Conservation (phyloP, 2,888 invertebrate genomes). For the Bellardia bayeri region DNA sequence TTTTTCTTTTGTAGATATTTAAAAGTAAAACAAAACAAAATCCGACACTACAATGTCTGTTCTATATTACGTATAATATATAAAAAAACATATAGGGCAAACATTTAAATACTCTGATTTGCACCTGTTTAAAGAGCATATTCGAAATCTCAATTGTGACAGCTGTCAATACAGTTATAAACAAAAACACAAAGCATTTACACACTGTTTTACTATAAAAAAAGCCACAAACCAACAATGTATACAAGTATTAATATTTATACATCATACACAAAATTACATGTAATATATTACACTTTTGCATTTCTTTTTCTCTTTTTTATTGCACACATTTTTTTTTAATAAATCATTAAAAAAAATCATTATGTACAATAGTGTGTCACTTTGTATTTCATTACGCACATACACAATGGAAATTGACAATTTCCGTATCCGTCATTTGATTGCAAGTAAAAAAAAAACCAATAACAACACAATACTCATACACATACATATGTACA, state of each 20-base stretch:
- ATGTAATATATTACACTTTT: constrained; percentile 37
- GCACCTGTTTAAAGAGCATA: constrained; percentile 48
- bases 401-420: constrained; percentile 64
- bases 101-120: constrained; percentile 12
- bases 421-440: constrained; percentile 67
- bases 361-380: constrained; percentile 9
- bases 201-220: neutral
- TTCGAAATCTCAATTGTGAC: constrained; percentile 36
- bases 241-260: constrained; percentile 5
- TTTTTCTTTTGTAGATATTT: too few relatives aligned
- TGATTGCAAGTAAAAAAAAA: constrained; percentile 55
- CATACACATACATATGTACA: neutral
- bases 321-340: neutral
- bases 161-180: constrained; percentile 20
- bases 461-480: neutral
- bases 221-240: constrained; percentile 26
- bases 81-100: too few relatives aligned
- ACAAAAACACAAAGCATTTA: neutral
- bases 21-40: too few relatives aligned
- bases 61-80: too few relatives aligned
- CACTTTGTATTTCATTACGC: neutral
- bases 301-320: neutral
- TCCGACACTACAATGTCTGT: too few relatives aligned
- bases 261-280: constrained; percentile 10
- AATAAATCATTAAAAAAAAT: constrained; percentile 43